These are phyloP conservation scores for Zaprionus lachaisei DNA, from an alignment of 1,140 invertebrate species.

Conservation along the genomic window DNA sequence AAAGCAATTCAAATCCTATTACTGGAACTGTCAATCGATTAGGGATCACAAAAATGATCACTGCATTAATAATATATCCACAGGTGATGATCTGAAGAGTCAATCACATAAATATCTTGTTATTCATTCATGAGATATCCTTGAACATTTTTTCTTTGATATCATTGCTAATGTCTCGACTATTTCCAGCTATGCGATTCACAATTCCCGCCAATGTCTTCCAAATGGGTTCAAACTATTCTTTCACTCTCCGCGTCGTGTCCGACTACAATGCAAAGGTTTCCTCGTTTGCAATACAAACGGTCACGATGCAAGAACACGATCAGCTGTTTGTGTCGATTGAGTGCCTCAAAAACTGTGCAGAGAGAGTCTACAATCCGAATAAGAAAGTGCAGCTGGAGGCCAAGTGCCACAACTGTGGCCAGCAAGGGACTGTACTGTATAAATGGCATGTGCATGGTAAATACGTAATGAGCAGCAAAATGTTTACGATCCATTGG, in stretches of 20 bases:
- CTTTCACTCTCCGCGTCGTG: constrained; percentile 24
- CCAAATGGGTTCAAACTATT: constrained; percentile 10
- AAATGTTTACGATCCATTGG: constrained; percentile 9
- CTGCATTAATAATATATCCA: constrained; percentile 12
- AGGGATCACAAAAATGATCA: constrained; percentile 7
- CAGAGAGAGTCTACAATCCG: not conserved
- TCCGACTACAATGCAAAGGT: constrained; percentile 36
- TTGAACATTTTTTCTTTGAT: not conserved
- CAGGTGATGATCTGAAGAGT: not conserved
- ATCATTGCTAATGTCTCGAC: not conserved
- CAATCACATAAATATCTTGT: not conserved
- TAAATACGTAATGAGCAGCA: not conserved
- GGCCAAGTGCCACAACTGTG: constrained; percentile 36
- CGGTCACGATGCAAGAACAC: not conserved
- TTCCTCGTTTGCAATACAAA: not conserved
- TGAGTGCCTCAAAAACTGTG: constrained; percentile 40
- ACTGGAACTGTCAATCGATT: constrained; percentile 40
- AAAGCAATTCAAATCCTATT: constrained; percentile 36
- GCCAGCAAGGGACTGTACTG: too few relatives aligned
- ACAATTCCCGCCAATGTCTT: constrained; percentile 21
- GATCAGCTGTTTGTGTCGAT: constrained; percentile 34
- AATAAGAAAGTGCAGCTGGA: constrained; percentile 18
- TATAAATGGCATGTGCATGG: constrained; percentile 37
- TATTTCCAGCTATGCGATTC: constrained; percentile 36
- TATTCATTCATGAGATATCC: too few relatives aligned